Evolutionary conservation across 2,113 vertebrate genomes (phyloP), one percentile per base, ranked within the genome.

Genomic region (Hippocampus comes): DNA sequence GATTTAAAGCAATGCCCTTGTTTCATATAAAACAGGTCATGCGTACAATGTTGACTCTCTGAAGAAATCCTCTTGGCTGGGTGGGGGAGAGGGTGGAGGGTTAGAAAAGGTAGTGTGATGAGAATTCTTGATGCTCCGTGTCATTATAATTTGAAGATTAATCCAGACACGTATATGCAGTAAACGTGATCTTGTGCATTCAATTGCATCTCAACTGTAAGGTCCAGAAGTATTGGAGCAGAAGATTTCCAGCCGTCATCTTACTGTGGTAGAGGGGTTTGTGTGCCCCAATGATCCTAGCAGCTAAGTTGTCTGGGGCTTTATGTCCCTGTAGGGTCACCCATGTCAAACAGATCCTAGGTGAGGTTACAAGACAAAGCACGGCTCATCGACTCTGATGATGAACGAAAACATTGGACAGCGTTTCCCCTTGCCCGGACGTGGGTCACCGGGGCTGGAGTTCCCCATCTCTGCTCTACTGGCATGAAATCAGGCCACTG

Each of bases 31-130:
- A 63, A 63, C 78, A 55, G 34, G 72, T 76, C 74, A 78, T 77
- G 77, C 68, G 77, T 70, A 64, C 82, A 85, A 86, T 82, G 68
- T 73, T 74, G 48, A 71, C 67, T 72, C 70, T 79, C 63, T 85
- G 63, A 76, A 78, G 42, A 74, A 43, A 63, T 70, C 73, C 73
- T 75, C 42, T 84, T 78, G 71, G 72, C 75, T 64, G 20, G 41
- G 51, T 43, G 25, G 68, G 41, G 63, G 66, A 55, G 66, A 30
- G 59, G 64, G 69, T 59, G 74, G 73, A 12, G 5, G 2, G 30
- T 4, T 38, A 7, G 5, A 38, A 38, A 6, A 38, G 34, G 38
- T 34, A 64, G 70, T 56, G 71, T 74, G 69, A 70, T 15, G 9
- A 81, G 65, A 74, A 79, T 73, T 34, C 76, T 70, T 75, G 81